phyloP scores from a whole-genome alignment of 1,140 invertebrate genomes.

The Nomia melanderi region DNA sequence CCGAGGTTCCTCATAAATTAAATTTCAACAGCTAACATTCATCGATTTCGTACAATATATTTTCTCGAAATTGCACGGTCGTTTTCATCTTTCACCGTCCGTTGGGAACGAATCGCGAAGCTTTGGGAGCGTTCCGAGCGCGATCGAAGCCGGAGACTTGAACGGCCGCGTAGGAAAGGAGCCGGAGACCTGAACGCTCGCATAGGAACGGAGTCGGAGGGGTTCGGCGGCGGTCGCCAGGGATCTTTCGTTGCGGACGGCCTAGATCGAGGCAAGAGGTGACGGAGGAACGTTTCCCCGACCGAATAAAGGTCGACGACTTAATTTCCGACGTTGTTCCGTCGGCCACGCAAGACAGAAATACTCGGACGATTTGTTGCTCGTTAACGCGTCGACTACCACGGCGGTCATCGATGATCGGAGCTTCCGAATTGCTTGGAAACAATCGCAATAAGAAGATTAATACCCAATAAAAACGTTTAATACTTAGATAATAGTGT shows the following conservation, averaged over 20 bases:
- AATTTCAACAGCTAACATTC: no score
- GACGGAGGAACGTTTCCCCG: neutral
- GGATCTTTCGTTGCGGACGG: neutral
- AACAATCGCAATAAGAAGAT: no score
- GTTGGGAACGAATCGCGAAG: no score
- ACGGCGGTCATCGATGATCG: no score
- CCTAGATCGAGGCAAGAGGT: neutral
- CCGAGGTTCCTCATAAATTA: neutral
- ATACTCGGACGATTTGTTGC: neutral
- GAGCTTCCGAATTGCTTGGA: no score
- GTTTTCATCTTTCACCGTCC: no score
- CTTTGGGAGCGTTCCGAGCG: no score
- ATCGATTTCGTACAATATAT: neutral
- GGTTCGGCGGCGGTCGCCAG: neutral
- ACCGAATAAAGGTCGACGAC: neutral
- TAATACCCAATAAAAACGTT: no score
- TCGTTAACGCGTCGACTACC: neutral
- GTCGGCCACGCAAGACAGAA: constrained; percentile 29
- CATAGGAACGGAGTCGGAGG: neutral
- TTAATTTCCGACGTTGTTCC: neutral
- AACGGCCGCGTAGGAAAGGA: no score
- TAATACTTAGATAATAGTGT: no score
- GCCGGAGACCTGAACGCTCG: no score
- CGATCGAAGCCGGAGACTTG: no score
- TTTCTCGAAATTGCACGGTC: neutral